phyloP scores from a whole-genome alignment of 2,888 invertebrate species.

The Caenorhabditis virilis region DNA sequence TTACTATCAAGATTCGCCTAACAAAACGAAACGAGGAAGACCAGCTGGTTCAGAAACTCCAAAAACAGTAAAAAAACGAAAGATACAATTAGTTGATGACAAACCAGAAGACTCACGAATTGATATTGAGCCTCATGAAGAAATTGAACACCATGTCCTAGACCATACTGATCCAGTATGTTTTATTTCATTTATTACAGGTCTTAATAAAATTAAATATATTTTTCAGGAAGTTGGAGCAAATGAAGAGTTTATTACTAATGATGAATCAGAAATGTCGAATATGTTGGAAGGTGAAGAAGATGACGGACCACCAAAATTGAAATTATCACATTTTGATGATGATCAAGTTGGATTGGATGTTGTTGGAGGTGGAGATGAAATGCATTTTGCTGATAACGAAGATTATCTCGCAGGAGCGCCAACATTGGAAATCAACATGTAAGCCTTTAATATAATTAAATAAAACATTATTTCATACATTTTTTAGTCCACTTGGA shows the following conservation, averaged over 20 bases:
- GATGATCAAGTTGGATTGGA: conserved; percentile 1
- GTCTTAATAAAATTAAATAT: neutral
- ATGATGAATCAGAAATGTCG: conserved; percentile 16
- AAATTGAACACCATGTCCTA: neutral
- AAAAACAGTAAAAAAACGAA: neutral
- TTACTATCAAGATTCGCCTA: neutral
- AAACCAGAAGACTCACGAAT: neutral
- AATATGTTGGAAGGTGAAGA: conserved; percentile 1
- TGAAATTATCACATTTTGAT: conserved; percentile 8
- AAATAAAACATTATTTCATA: neutral
- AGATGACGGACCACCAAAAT: conserved; percentile 24
- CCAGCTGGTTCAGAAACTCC: neutral
- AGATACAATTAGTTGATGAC: neutral
- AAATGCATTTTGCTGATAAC: conserved; percentile 13
- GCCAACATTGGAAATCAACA: conserved; percentile 19
- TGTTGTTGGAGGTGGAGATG: conserved; percentile 9
- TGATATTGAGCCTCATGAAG: neutral
- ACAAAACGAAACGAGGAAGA: conserved; percentile 4
- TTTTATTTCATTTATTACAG: neutral
- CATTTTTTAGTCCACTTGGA: conserved; percentile 8
- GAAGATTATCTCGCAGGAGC: conserved; percentile 19
- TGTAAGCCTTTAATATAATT: neutral
- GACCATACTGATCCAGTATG: too few species aligned
- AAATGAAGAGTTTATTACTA: conserved; percentile 2
- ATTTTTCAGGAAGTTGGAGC: conserved; percentile 3